phyloP scores from a whole-genome alignment of 2,113 vertebrate species.

The Calyptomena viridis region DNA sequence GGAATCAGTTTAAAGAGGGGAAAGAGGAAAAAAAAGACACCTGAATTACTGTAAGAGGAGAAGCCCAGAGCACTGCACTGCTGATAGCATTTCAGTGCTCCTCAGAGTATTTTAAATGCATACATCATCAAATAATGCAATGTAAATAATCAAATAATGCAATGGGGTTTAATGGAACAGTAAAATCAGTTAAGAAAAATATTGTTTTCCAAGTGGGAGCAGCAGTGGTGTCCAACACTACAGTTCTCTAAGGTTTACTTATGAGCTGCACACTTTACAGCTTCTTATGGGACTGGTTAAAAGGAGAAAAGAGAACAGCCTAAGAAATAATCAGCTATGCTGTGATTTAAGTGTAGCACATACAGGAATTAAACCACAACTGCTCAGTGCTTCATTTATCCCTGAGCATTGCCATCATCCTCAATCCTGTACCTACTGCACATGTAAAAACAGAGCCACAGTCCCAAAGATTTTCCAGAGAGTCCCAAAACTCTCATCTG shows the following conservation, averaged over 20 bases:
- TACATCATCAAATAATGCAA: neutral
- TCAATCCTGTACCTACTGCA: neutral
- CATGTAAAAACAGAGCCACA: neutral
- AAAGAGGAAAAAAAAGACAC: neutral
- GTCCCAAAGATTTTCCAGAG: neutral
- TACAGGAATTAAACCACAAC: neutral
- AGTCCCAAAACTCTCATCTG: neutral
- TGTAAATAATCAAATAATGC: neutral
- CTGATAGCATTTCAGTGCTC: neutral
- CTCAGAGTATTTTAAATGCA: neutral
- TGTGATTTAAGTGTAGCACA: neutral
- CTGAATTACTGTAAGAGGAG: neutral
- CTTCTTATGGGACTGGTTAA: neutral
- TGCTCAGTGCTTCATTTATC: rapidly evolving
- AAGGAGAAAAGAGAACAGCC: neutral
- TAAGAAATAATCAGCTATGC: neutral
- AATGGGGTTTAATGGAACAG: neutral
- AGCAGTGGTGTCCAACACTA: neutral
- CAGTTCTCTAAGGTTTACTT: neutral
- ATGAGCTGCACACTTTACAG: neutral
- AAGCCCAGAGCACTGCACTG: neutral
- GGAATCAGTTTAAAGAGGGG: neutral
- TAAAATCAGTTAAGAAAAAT: neutral
- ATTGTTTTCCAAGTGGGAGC: neutral
- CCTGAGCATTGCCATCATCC: rapidly evolving